phyloP scores from a whole-genome alignment of 2,113 vertebrate species.

The Vulpes lagopus region DNA sequence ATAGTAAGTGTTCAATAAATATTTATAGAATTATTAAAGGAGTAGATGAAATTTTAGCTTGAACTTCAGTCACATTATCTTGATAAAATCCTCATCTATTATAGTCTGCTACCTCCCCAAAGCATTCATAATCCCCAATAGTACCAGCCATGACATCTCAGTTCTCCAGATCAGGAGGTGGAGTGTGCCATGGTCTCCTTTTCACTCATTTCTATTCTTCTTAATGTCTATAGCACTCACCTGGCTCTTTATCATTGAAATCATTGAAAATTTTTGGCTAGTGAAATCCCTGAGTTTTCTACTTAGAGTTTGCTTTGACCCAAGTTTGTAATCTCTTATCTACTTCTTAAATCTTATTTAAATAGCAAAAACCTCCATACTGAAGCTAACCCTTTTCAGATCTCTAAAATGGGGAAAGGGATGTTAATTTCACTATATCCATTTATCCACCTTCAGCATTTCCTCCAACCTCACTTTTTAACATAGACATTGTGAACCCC shows the following conservation, averaged over 20 bases:
- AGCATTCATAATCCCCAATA: not conserved
- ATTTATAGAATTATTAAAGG: not conserved
- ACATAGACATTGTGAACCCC: not conserved
- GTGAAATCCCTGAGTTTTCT: not conserved
- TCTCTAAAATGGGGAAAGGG: not conserved
- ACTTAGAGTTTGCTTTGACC: not conserved
- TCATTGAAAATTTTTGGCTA: not conserved
- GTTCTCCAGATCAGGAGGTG: not conserved
- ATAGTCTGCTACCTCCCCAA: not conserved
- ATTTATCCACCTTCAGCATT: not conserved
- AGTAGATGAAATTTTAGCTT: not conserved
- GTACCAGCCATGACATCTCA: not conserved
- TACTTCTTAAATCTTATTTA: slow-evolving; percentile 26
- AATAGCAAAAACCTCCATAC: not conserved
- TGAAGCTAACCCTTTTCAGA: not conserved
- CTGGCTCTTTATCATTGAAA: not conserved
- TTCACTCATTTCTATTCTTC: not conserved
- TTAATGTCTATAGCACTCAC: not conserved
- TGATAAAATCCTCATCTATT: not conserved
- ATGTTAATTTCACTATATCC: not conserved
- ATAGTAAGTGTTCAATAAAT: not conserved
- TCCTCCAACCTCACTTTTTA: not conserved
- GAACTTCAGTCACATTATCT: not conserved
- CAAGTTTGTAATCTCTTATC: not conserved
- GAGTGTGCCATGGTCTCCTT: not conserved